Evolutionary conservation across 2,888 invertebrate genomes (phyloP), one percentile per base, ranked within the genome.

Genomic region (Kuschelorhynchus macadamiae): DNA sequence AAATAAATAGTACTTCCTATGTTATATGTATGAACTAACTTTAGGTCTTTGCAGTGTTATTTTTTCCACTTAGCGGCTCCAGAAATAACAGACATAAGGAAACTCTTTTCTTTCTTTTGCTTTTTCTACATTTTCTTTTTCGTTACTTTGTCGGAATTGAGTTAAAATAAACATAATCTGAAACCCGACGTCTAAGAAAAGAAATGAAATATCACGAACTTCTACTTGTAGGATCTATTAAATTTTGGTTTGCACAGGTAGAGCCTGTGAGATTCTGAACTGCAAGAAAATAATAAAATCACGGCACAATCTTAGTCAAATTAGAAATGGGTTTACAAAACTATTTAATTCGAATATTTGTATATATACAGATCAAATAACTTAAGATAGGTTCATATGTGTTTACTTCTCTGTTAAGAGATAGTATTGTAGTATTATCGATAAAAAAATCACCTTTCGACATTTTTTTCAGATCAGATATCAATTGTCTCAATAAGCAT

Each of bases 111-210:
- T 30, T 53, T 36, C 36, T 3, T 36, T 36, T 11, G 12, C 36
- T 36, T 50, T 50, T 60, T 50, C 50, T 44, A 33, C 47, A 62
- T 52, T 53, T 67, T 57, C 67, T 49, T 67, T 56, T 14, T 46
- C 55, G 57, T 62, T 67, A 56, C 62, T 57, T 62, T 62, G 56
- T 62, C 30, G 42, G 21, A 52, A 61, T 61, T 36, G 57, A 56
- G 61, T 62, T 62, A 55, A 57, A 67, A 62, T 67, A 61, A 67
- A 67, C 50, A 62, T 61, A 67, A 67, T 62, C 57, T 50, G 67
- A 67, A 56, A 59, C 52, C 30, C 44, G 65, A 52, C 57, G 50
- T 57, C 52, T 42, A 42, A 33, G 17, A 36, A 39, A 18, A 52
- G 42, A 42, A 61, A 49, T 41, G 59, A 67, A 62, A 62, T 62